phyloP scores from a whole-genome alignment of 2,888 invertebrate genomes.

The Orchesella flavescens region DNA sequence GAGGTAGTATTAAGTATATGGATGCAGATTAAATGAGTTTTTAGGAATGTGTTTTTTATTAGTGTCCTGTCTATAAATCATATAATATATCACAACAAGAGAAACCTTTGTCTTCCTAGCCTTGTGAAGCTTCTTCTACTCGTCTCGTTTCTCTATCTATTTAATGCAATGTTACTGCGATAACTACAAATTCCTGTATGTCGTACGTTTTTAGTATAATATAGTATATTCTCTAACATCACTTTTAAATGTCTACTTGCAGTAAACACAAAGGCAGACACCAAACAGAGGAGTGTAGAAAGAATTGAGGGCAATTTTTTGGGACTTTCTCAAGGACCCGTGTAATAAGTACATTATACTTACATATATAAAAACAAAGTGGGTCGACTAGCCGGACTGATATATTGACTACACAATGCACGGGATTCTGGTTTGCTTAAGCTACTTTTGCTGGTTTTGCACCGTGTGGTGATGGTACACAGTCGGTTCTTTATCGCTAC shows the following conservation, averaged over 20 bases:
- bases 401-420: neutral
- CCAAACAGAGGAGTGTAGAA: constrained; percentile 9
- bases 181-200: too few species aligned
- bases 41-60: too few species aligned
- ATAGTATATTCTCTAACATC: too few species aligned
- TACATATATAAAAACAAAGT: constrained; percentile 36
- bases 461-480: neutral
- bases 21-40: too few species aligned
- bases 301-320: constrained; percentile 55
- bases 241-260: neutral
- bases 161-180: too few species aligned
- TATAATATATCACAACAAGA: too few species aligned
- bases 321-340: constrained; percentile 48
- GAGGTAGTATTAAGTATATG: too few species aligned
- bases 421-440: neutral
- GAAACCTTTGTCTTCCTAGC: too few species aligned
- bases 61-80: too few species aligned
- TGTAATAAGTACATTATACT: neutral
- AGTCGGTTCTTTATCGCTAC: constrained; percentile 17
- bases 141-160: too few species aligned
- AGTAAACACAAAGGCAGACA: neutral
- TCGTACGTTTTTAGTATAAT: too few species aligned
- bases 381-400: constrained; percentile 50
- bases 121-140: too few species aligned
- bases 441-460: neutral